These are phyloP conservation scores for Corapipo altera DNA, from an alignment of 2,113 vertebrate species.

Conservation along the genomic window DNA sequence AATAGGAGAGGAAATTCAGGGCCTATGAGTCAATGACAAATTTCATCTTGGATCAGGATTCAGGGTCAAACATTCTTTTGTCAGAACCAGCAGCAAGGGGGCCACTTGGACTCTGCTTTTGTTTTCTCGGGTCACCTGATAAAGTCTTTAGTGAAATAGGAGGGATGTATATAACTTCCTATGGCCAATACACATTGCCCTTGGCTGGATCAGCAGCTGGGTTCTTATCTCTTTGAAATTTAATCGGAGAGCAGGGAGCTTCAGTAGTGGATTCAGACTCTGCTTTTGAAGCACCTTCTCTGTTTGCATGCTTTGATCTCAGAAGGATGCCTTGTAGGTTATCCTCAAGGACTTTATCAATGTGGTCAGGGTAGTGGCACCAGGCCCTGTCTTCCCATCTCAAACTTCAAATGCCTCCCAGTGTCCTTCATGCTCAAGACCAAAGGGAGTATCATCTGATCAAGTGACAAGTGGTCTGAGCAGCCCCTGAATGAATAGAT, in stretches of 20 bases:
- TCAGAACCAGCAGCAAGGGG: not conserved
- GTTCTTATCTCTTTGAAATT: not conserved
- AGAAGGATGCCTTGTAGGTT: not conserved
- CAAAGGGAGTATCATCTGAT: not conserved
- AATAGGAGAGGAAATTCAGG: slow-evolving; percentile 50
- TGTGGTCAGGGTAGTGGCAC: not conserved
- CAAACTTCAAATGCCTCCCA: not conserved
- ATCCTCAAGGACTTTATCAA: not conserved
- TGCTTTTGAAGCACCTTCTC: not conserved
- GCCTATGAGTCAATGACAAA: slow-evolving; percentile 20
- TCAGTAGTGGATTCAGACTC: not conserved
- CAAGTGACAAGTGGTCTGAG: not conserved
- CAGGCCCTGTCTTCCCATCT: not conserved
- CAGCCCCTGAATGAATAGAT: not conserved
- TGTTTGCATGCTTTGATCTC: not conserved
- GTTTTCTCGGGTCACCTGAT: not conserved
- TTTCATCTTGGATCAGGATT: slow-evolving; percentile 20
- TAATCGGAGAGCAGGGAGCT: not conserved
- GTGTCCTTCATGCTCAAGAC: rapidly evolving
- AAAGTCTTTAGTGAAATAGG: not conserved
- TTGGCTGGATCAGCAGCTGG: not conserved
- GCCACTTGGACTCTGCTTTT: not conserved
- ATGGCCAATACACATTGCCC: not conserved
- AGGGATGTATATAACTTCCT: not conserved
- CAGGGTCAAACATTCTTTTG: slow-evolving; percentile 34